Evolutionary conservation across 2,797 vertebrate genomes (phyloP).

Genomic region (Hyperoplus lanceolatus): DNA sequence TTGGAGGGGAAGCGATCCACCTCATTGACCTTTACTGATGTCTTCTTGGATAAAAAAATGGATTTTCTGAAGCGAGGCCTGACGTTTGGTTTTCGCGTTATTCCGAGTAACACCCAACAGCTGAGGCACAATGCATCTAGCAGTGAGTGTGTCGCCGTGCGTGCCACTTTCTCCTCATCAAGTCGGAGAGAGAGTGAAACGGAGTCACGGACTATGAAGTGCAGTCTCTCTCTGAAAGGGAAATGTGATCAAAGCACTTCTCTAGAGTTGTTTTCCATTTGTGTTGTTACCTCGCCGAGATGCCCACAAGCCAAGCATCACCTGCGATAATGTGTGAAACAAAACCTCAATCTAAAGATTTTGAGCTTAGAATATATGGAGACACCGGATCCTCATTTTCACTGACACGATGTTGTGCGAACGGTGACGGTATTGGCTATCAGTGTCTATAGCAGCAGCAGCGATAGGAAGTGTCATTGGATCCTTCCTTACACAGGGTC

Average conservation of each 20-base stretch:
- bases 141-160: conserved; percentile 15
- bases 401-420: conserved; percentile 76
- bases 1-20: conserved; percentile 39
- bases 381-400: conserved; percentile 65
- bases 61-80: conserved; percentile 55
- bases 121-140: conserved; percentile 25
- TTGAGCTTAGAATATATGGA: conserved; percentile 43
- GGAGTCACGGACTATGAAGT: conserved; percentile 51
- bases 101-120: conserved; percentile 29
- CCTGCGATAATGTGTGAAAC: conserved; percentile 54
- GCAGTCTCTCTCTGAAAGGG: conserved; percentile 25
- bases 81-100: conserved; percentile 50
- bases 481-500: conserved; percentile 77
- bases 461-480: conserved; percentile 85
- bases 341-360: conserved; percentile 50
- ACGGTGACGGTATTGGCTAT: conserved; percentile 74
- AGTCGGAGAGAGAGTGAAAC: conserved; percentile 55
- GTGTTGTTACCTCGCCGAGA: conserved; percentile 51
- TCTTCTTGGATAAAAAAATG: conserved; percentile 53
- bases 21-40: conserved; percentile 56
- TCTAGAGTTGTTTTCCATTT: conserved; percentile 41
- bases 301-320: conserved; percentile 66
- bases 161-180: conserved; percentile 25
- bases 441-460: conserved; percentile 65
- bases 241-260: conserved; percentile 66